Evolutionary conservation across 2,797 vertebrate species (phyloP), one percentile per base, ranked within the genome.

Genomic region (Lutjanus campechanus): DNA sequence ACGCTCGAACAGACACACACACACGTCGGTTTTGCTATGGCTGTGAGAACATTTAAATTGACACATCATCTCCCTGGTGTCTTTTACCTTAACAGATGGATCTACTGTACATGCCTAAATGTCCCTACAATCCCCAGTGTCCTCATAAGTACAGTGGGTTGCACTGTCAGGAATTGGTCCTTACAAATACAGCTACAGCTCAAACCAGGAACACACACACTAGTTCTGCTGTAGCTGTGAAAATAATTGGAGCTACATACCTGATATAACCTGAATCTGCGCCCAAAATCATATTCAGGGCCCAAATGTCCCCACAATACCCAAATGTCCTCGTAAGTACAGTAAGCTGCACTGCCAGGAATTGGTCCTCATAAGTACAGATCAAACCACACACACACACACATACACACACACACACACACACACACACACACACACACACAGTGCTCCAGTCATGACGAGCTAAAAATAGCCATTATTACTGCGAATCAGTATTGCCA

Each of bases 391-490:
- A 36, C 29, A 36, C 29, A 36, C 29, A 13, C 36, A 5, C 15
- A 43, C 2, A 20, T 20, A 65, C 54, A 53, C 22, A 17, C 47
- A 51, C 20, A 49, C 64, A 15, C 63, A 62, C 69, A 64, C 66
- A 66, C 56, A 58, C 54, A 70, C 71, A 73, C 66, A 49, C 71
- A 60, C 69, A 56, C 61, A 79, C 64, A 68, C 75, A 60, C 69
- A 73, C 15, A 9, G 20, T 10, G 64, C 82, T 75, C 71, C 82
- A 83, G 87, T 86, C 88, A 84, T 69, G 83, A 59, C 74, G 20
- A 44, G 86, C 91, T 94, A 94, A 92, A 94, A 94, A 94, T 94
- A 94, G 89, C 85, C 36, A 5, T 78, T 89, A 91, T 92, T 93
- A 87, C 87, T 81, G 90, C 44, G 77, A 93, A 92, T 93, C 86